Base-by-base conservation (phyloP, 2,797 vertebrate species). In the Ciconia nigra region DNA sequence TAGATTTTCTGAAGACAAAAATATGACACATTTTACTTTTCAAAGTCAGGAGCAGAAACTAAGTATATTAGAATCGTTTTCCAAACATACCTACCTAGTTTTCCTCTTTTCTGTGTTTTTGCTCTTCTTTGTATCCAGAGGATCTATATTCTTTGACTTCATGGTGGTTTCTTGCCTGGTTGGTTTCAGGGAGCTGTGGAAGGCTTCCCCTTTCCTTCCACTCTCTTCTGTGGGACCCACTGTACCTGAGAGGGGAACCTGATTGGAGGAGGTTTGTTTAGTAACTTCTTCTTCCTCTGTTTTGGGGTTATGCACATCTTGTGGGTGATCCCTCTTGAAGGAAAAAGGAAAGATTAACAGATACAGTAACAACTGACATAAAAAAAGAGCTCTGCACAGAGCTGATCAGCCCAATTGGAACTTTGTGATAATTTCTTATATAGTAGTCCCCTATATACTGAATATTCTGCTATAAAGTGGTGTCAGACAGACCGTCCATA, bases 181-280 rank as follows among this genome's bases (percentile, higher is more conserved):
- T 69, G 72, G 35, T 74, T 79, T 78, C n/a, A 61, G 42, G 66
- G 10, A 63, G 49, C 61, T 83, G n/a, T 66, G 39, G 33, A 57
- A 84, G 54, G 35, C 51, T 85, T 80, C 44, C 42, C 24, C 59
- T 46, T 70, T 58, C 47, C 22, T 61, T 94, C 57, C 47, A 41
- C 28, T 57, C 33, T 77, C 76, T 95, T 97, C 62, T 25, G 47
- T 92, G 84, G 89, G 86, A 69, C 87, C 29, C 13, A 72, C 82
- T 49, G 69, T 26, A 22, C 83, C 58, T 61, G 96, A 97, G 92
- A 96, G 88, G 82, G 90, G 85, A 80, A 95, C 80, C 29, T 25
- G 95, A 28, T 92, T 96, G 52, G 92, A 83, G 42, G 93, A n/a
- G 15, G 49, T 33, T 93, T 65, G 88, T 28, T 91, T 63, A 54